These are phyloP conservation scores for Nephrotoma flavescens DNA, from an alignment of 2,888 invertebrate genomes.

Conservation along the genomic window DNA sequence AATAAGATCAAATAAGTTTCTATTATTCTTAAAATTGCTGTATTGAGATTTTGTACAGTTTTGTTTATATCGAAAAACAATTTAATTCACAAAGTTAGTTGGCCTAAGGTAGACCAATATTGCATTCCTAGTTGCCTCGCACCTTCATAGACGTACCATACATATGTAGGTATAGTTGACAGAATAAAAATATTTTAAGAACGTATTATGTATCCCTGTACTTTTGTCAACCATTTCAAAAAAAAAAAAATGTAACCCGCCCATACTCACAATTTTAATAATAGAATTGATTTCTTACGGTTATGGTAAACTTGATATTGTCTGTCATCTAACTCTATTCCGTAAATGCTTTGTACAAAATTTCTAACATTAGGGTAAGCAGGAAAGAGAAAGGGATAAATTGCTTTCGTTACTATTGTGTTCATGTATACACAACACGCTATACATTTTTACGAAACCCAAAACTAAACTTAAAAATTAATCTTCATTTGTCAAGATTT, in stretches of 20 bases:
- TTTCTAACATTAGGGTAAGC: not conserved
- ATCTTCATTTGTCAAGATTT: not conserved
- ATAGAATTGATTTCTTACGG: not conserved
- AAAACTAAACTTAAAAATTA: not conserved
- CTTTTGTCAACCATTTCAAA: not conserved
- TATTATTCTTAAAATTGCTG: no score
- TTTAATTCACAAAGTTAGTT: no score
- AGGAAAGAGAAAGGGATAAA: not conserved
- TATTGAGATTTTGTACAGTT: no score
- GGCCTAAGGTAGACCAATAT: no score
- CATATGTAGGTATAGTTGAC: no score
- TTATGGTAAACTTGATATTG: not conserved
- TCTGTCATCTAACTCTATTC: not conserved
- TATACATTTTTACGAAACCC: not conserved
- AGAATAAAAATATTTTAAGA: no score
- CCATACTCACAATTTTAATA: not conserved
- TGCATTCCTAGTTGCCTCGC: no score
- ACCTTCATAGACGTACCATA: no score
- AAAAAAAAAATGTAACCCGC: not conserved
- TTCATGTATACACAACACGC: not conserved
- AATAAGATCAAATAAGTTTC: no score
- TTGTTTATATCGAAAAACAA: no score
- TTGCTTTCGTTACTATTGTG: not conserved
- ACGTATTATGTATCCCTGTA: not conserved
- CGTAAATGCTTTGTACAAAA: not conserved